Percentiles rank a stretch among this genome's conserved stretches.
These are phyloP conservation scores for Canis aureus DNA, from an alignment of 2,113 vertebrate species.

Conservation along the genomic window DNA sequence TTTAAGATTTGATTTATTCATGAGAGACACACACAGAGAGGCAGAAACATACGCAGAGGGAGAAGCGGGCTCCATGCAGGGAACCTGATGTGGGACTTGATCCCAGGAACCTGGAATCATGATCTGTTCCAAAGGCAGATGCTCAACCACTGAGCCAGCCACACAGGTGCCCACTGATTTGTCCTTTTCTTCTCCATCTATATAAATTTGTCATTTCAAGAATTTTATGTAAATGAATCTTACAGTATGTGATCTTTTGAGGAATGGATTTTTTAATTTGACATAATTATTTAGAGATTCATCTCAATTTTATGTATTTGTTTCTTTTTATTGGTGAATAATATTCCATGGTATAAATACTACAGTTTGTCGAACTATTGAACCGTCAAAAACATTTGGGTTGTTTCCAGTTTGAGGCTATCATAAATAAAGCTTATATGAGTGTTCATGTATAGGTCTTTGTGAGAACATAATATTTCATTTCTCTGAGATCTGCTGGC, in stretches of 20 bases:
- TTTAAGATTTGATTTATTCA: no score
- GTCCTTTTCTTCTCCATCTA: background rate
- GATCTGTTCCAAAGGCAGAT: no score
- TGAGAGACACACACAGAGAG: no score
- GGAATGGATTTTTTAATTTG: background rate
- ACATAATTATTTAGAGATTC: background rate
- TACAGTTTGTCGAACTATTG: background rate
- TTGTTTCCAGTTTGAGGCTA: background rate
- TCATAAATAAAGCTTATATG: background rate
- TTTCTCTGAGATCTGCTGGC: background rate
- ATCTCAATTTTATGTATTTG: background rate
- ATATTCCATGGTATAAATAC: background rate
- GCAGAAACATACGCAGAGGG: no score
- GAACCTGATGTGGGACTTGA: no score
- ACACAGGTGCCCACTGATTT: background rate
- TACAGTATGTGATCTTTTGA: background rate
- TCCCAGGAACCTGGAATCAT: no score
- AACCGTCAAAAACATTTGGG: background rate
- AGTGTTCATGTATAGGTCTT: background rate
- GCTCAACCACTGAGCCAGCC: no score
- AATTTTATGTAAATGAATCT: background rate
- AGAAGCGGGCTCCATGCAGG: no score
- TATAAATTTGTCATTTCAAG: background rate
- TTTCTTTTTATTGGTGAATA: background rate
- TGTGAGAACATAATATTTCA: background rate